Evolutionary conservation across 1,140 invertebrate genomes (phyloP).

Genomic region (Drosophila guanche): DNA sequence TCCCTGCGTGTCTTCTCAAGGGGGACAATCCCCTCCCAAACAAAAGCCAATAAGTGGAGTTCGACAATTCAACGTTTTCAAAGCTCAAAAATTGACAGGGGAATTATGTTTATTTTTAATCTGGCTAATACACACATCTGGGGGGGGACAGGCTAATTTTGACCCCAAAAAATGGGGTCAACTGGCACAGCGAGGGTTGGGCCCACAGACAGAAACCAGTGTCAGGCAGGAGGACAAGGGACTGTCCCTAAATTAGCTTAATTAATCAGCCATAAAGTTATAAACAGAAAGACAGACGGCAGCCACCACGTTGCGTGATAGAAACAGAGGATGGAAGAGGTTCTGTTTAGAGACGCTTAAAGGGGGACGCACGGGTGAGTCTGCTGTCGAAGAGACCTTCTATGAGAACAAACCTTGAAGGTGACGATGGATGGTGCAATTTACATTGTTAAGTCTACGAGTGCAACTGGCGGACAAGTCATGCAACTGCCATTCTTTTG

Average conservation of each 20-base stretch:
- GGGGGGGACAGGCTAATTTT: constrained; percentile 28
- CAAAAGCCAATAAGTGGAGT: constrained; percentile 48
- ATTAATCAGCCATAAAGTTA: constrained; percentile 31
- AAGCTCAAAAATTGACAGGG: constrained; percentile 33
- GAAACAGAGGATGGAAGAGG: too few species aligned
- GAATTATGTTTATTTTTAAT: constrained; percentile 47
- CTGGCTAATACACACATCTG: constrained; percentile 55
- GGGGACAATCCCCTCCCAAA: too few species aligned
- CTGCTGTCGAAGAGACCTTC: not conserved
- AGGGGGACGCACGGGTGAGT: not conserved
- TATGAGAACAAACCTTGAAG: constrained; percentile 39
- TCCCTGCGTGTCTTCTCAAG: too few species aligned
- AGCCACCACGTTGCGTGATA: too few species aligned
- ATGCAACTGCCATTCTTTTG: constrained; percentile 35
- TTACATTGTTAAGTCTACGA: constrained; percentile 41
- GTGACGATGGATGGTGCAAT: constrained; percentile 45
- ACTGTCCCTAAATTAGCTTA: constrained; percentile 30
- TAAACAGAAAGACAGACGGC: constrained; percentile 10
- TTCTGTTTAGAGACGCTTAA: not conserved
- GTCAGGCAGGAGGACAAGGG: not conserved
- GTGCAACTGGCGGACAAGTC: constrained; percentile 16
- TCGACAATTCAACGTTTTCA: constrained; percentile 5
- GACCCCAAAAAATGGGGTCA: constrained; percentile 50
- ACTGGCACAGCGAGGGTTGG: constrained; percentile 37
- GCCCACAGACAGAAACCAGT: not conserved